Conservation (phyloP, 2,113 vertebrate genomes). For the Oncorhynchus masou region DNA sequence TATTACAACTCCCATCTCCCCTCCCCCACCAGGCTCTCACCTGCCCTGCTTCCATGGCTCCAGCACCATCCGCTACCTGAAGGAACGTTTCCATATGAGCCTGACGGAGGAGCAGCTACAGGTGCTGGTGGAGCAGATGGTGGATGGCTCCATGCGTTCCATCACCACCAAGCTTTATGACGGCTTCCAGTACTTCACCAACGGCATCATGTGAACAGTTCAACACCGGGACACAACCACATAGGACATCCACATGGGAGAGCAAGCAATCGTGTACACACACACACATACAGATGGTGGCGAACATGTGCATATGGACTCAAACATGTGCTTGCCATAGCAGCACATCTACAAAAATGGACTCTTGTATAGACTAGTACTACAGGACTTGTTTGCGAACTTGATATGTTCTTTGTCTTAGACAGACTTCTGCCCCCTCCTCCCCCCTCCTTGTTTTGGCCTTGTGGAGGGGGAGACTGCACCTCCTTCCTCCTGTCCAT, state of each 20-base stretch:
- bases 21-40: conserved; percentile 80
- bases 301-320: neutral
- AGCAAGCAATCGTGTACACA: neutral
- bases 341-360: neutral
- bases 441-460: conserved; percentile 4
- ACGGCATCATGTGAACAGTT: conserved; percentile 91
- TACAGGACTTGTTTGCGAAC: neutral
- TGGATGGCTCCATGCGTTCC: conserved; percentile 91
- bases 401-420: conserved; percentile 14
- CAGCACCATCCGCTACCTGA: conserved; percentile 90
- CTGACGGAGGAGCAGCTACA: conserved; percentile 97
- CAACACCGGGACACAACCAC: neutral
- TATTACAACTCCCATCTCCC: neutral
- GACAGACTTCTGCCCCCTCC: neutral
- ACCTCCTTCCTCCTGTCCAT: neutral
- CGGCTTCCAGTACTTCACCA: conserved; percentile 97
- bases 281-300: neutral
- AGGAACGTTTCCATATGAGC: conserved; percentile 96
- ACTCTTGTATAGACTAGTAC: neutral
- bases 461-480: neutral
- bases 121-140: conserved; percentile 90
- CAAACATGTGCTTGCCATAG: neutral
- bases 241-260: neutral
- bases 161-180: conserved; percentile 98
- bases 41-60: conserved; percentile 93